Percentiles rank a stretch among this genome's conserved stretches.
Conservation (phyloP, 2,113 vertebrate genomes). For the Fregetta grallaria region DNA sequence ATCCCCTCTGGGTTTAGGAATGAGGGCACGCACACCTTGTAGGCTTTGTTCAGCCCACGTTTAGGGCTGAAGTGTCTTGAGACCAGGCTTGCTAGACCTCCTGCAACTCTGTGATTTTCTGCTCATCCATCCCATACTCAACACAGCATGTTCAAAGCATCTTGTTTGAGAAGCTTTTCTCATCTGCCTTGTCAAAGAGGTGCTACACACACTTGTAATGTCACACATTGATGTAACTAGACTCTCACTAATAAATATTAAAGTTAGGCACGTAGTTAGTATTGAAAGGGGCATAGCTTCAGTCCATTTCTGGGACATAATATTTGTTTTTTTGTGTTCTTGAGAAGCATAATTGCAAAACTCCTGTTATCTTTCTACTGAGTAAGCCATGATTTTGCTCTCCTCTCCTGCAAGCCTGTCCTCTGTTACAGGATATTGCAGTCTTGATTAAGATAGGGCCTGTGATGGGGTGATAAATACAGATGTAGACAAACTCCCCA, state of each 20-base stretch:
- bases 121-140: not conserved
- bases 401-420: not conserved
- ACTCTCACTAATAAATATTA: not conserved
- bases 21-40: not conserved
- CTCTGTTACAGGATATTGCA: not conserved
- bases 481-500: not conserved
- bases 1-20: not conserved
- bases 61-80: not conserved
- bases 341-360: not conserved
- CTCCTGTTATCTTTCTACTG: not conserved
- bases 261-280: not conserved
- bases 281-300: not conserved
- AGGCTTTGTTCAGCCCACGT: not conserved
- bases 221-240: not conserved
- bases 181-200: not conserved
- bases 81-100: not conserved
- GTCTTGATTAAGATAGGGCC: not conserved
- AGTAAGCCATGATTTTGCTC: not conserved
- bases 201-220: not conserved
- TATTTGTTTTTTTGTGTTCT: not conserved
- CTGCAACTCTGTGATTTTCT: not conserved
- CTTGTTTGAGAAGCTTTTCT: not conserved
- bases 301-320: not conserved
- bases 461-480: not conserved
- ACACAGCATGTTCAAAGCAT: not conserved